Percentiles rank a stretch among this genome's conserved stretches.
phyloP scores from a whole-genome alignment of 2,888 invertebrate genomes.

The Caenorhabditis panamensis region DNA sequence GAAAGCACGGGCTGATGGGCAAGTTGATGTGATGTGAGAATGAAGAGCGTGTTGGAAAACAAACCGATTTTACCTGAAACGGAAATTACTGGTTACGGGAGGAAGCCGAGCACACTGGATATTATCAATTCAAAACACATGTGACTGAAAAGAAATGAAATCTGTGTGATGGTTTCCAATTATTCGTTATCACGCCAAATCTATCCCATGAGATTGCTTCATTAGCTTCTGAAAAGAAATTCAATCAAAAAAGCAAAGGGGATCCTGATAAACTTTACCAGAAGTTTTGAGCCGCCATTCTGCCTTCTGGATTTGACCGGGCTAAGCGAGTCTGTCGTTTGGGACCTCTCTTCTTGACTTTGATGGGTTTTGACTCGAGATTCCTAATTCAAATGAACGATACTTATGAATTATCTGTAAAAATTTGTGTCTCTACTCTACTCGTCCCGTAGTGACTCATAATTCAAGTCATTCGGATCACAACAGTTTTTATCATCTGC shows the following conservation, averaged over 20 bases:
- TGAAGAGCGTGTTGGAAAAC: neutral
- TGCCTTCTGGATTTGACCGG: no score
- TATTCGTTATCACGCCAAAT: neutral
- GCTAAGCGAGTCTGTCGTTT: no score
- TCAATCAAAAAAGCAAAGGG: no score
- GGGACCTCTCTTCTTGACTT: no score
- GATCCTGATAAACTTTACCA: no score
- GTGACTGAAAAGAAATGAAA: neutral
- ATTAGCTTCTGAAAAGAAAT: neutral
- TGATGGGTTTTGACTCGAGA: no score
- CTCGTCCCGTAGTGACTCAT: neutral
- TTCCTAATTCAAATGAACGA: no score
- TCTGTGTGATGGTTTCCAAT: neutral
- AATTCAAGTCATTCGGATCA: neutral
- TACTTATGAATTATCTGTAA: no score
- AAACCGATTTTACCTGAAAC: conserved; percentile 1
- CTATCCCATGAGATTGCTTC: neutral
- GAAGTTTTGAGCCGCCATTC: no score
- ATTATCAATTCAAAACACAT: neutral
- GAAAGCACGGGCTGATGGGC: conserved; percentile 7
- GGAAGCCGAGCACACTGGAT: neutral
- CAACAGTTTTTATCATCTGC: neutral
- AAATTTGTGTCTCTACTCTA: no score
- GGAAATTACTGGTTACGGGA: conserved; percentile 7
- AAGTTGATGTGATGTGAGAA: neutral